Percentiles rank a stretch among this genome's conserved stretches.
These are phyloP conservation scores for Heterodera filipjevi DNA, from an alignment of 2,888 invertebrate genomes.

Conservation along the genomic window DNA sequence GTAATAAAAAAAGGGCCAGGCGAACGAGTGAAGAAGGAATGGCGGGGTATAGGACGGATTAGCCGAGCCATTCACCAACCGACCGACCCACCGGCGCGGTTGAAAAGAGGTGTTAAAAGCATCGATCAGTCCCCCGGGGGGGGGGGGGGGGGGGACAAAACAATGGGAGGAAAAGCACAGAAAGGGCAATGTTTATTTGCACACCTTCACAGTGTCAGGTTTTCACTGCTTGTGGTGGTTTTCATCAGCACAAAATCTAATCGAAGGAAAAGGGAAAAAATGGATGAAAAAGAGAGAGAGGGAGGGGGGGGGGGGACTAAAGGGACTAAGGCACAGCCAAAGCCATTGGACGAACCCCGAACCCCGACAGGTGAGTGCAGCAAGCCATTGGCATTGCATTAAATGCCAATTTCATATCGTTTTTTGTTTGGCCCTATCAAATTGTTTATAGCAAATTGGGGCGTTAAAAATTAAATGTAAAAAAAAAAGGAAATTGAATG, in stretches of 20 bases:
- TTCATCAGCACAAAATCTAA: too few relatives aligned
- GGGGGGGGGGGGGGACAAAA: not conserved
- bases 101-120: constrained; percentile 14
- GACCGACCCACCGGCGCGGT: too few relatives aligned
- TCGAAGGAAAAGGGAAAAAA: not conserved
- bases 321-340: too few relatives aligned
- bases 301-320: not conserved
- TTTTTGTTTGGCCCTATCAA: too few relatives aligned
- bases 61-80: too few relatives aligned
- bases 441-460: not conserved
- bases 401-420: too few relatives aligned
- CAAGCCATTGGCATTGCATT: too few relatives aligned
- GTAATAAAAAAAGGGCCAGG: constrained; percentile 1
- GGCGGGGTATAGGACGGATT: too few relatives aligned
- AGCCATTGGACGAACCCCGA: too few relatives aligned
- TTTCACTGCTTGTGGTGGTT: not conserved
- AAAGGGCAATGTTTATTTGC: constrained; percentile 18
- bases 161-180: constrained; percentile 11
- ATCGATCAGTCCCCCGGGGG: constrained; percentile 10
- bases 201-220: not conserved
- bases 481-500: not conserved
- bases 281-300: not conserved
- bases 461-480: not conserved
- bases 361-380: too few relatives aligned
- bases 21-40: not conserved